Evolutionary conservation across 1,140 invertebrate species (phyloP).

Genomic region (Drosophila kohkoa): DNA sequence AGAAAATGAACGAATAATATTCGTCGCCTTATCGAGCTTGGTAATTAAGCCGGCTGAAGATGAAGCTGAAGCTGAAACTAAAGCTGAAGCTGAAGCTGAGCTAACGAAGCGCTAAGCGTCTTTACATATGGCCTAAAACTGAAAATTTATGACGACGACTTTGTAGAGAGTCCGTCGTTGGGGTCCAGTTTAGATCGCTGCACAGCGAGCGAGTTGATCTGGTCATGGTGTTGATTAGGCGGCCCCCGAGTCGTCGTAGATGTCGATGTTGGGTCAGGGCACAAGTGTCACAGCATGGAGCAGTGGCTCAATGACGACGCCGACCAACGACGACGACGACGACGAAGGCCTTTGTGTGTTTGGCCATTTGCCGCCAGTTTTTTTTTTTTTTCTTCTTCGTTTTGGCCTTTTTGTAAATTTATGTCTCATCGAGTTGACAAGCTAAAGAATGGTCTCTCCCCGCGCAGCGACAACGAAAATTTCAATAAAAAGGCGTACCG

Average conservation of each 20-base stretch:
- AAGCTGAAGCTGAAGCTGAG: constrained; percentile 11
- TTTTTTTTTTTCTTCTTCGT: constrained; percentile 35
- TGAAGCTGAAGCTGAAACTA: constrained; percentile 19
- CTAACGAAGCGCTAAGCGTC: constrained; percentile 30
- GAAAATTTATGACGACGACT: constrained; percentile 69
- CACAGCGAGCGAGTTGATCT: constrained; percentile 19
- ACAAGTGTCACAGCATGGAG: constrained; percentile 81
- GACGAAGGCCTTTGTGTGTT: constrained; percentile 65
- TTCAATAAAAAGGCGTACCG: constrained; percentile 82
- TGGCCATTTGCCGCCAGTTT: constrained; percentile 73
- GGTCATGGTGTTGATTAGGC: constrained; percentile 76
- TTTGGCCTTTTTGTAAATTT: constrained; percentile 78
- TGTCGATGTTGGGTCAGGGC: constrained; percentile 34
- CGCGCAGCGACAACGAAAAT: constrained; percentile 53
- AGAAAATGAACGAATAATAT: constrained; percentile 37
- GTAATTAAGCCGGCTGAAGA: constrained; percentile 65
- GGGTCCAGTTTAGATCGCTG: constrained; percentile 47
- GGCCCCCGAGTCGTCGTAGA: background rate
- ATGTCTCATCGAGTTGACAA: constrained; percentile 83
- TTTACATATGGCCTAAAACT: constrained; percentile 72
- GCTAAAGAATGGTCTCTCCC: constrained; percentile 76
- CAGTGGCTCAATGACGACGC: constrained; percentile 40
- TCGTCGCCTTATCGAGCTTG: constrained; percentile 70
- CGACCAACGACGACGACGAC: constrained; percentile 7
- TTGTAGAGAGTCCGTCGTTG: constrained; percentile 2